These are phyloP conservation scores for Syngnathus floridae DNA, from an alignment of 2,113 vertebrate species.

Conservation along the genomic window DNA sequence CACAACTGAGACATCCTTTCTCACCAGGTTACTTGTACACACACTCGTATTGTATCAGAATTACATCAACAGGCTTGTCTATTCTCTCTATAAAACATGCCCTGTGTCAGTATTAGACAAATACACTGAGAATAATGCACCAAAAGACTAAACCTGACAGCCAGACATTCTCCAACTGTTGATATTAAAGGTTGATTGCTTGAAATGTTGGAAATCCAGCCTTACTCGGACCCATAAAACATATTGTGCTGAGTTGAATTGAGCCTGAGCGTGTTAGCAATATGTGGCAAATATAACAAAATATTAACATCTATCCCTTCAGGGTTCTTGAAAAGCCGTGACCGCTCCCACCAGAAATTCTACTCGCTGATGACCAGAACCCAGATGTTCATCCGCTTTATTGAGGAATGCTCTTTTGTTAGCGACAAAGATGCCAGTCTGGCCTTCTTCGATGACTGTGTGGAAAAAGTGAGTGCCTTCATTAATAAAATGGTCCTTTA, in stretches of 20 bases:
- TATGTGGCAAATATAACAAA: not conserved
- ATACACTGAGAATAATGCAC: too few relatives aligned
- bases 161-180: too few relatives aligned
- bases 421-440: conserved; percentile 96
- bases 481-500: not conserved
- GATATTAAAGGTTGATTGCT: too few relatives aligned
- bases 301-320: conserved; percentile 4
- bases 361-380: conserved; percentile 97
- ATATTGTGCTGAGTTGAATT: too few relatives aligned
- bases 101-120: too few relatives aligned
- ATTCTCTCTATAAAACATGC: not conserved
- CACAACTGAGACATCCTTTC: not conserved
- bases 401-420: conserved; percentile 97
- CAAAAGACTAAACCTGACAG: too few relatives aligned
- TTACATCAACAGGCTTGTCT: not conserved
- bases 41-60: not conserved
- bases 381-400: conserved; percentile 99
- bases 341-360: conserved; percentile 97
- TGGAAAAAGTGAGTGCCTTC: conserved; percentile 82
- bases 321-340: conserved; percentile 95
- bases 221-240: too few relatives aligned
- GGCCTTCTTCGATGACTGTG: conserved; percentile 97
- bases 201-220: too few relatives aligned
- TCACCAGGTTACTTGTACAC: not conserved
- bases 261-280: not conserved